Percentiles rank a stretch among this genome's conserved stretches.
phyloP scores from a whole-genome alignment of 1,140 invertebrate species.

The Zaprionus davidi region DNA sequence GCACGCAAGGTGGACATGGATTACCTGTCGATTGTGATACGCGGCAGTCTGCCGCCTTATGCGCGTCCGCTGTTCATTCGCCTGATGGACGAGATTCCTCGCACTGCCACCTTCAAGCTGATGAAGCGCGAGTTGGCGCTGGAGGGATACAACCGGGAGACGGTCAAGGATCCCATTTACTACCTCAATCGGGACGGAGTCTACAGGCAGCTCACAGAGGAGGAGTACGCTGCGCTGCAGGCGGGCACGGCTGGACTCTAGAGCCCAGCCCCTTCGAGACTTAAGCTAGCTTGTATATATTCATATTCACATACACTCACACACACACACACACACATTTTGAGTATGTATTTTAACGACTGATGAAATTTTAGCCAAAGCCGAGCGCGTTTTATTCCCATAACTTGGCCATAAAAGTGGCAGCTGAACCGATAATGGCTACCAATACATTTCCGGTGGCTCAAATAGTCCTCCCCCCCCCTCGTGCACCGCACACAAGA shows the following conservation, averaged over 20 bases:
- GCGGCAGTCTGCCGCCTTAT: slow-evolving; percentile 91
- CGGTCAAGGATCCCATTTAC: slow-evolving; percentile 89
- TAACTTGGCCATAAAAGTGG: slow-evolving; percentile 71
- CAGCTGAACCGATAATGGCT: slow-evolving; percentile 83
- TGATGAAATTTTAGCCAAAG: slow-evolving; percentile 65
- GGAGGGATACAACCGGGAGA: slow-evolving; percentile 90
- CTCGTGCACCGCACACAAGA: slow-evolving; percentile 13
- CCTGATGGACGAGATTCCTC: slow-evolving; percentile 90
- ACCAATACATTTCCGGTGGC: slow-evolving; percentile 71
- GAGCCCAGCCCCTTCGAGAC: not conserved
- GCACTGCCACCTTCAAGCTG: slow-evolving; percentile 96
- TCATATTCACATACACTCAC: not conserved
- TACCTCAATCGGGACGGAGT: slow-evolving; percentile 88
- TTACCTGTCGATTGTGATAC: slow-evolving; percentile 87
- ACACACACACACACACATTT: slow-evolving; percentile 2
- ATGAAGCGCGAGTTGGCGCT: slow-evolving; percentile 93
- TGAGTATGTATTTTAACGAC: slow-evolving; percentile 58
- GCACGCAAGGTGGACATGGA: slow-evolving; percentile 88
- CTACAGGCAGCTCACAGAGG: slow-evolving; percentile 88
- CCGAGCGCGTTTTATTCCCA: slow-evolving; percentile 61
- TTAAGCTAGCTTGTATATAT: slow-evolving; percentile 33
- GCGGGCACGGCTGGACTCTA: slow-evolving; percentile 87
- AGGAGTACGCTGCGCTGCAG: slow-evolving; percentile 88
- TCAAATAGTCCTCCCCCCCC: not conserved
- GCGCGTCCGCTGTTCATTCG: slow-evolving; percentile 96